Evolutionary conservation across 2,888 invertebrate species (phyloP).

Genomic region (Alitta virens): DNA sequence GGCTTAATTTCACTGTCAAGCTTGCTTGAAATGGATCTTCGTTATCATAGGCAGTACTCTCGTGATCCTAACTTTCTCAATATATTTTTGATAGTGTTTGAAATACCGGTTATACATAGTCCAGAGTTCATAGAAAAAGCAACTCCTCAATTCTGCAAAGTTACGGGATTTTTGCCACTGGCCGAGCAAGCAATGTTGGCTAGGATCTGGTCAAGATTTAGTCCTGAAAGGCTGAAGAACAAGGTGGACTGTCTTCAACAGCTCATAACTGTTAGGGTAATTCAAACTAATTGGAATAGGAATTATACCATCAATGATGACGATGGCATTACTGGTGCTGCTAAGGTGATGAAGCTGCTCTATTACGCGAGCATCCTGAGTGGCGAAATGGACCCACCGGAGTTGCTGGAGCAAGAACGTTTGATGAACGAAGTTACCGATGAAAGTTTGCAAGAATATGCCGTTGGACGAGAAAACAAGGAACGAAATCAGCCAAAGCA

Average conservation of each 20-base stretch:
- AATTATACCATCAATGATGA: constrained; percentile 79
- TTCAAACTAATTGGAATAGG: constrained; percentile 65
- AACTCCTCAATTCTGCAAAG: constrained; percentile 70
- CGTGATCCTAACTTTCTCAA: constrained; percentile 61
- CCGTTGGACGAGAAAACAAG: constrained; percentile 50
- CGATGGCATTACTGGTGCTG: constrained; percentile 77
- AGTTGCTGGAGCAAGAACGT: constrained; percentile 25
- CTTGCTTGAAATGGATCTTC: constrained; percentile 71
- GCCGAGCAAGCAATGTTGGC: constrained; percentile 78
- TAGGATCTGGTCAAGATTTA: constrained; percentile 70
- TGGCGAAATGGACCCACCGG: constrained; percentile 60
- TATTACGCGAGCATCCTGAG: constrained; percentile 82
- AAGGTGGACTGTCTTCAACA: constrained; percentile 68
- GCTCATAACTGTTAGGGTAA: constrained; percentile 80
- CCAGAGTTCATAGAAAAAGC: constrained; percentile 80
- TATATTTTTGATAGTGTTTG: constrained; percentile 73
- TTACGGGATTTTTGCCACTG: constrained; percentile 72
- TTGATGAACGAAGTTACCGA: constrained; percentile 33
- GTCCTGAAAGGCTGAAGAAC: constrained; percentile 33
- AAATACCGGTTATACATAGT: constrained; percentile 66
- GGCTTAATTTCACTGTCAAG: constrained; percentile 73
- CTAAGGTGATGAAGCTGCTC: constrained; percentile 77
- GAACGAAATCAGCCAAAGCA: constrained; percentile 42
- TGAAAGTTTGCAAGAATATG: constrained; percentile 38
- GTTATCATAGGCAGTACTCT: constrained; percentile 59